Evolutionary conservation across 2,113 vertebrate genomes (phyloP).

Genomic region (Corythaixoides concolor): DNA sequence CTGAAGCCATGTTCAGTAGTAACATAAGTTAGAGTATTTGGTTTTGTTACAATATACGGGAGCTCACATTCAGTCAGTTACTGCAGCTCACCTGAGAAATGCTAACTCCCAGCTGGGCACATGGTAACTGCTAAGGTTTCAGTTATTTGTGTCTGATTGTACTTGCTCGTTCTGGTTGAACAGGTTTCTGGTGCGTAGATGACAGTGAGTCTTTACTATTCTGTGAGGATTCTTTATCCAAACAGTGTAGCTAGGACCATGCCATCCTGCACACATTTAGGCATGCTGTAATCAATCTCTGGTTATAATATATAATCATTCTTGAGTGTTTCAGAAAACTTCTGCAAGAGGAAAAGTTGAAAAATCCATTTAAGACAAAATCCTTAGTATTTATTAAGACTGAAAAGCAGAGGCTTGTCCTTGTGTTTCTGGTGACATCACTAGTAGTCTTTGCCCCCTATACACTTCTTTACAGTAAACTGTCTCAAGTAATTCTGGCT

Average conservation of each 20-base stretch:
- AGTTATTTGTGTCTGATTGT: background rate
- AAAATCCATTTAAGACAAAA: background rate
- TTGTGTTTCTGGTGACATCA: background rate
- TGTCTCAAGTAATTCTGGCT: accelerated
- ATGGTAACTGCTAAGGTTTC: background rate
- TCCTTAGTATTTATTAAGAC: background rate
- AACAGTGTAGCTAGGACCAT: background rate
- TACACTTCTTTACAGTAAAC: background rate
- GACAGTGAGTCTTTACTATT: background rate
- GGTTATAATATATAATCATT: background rate
- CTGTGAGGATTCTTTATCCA: background rate
- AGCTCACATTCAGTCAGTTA: background rate
- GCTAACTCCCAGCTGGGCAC: background rate
- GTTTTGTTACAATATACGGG: background rate
- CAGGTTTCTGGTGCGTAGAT: background rate
- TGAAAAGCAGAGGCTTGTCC: background rate
- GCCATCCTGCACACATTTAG: background rate
- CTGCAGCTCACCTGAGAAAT: background rate
- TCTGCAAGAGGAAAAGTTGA: background rate
- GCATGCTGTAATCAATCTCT: background rate
- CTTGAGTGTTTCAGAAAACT: background rate
- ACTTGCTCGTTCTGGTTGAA: background rate
- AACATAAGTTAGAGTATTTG: background rate
- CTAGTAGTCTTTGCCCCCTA: background rate
- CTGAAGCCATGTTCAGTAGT: background rate